Conservation (phyloP, 2,113 vertebrate genomes). For the Ochotona princeps region DNA sequence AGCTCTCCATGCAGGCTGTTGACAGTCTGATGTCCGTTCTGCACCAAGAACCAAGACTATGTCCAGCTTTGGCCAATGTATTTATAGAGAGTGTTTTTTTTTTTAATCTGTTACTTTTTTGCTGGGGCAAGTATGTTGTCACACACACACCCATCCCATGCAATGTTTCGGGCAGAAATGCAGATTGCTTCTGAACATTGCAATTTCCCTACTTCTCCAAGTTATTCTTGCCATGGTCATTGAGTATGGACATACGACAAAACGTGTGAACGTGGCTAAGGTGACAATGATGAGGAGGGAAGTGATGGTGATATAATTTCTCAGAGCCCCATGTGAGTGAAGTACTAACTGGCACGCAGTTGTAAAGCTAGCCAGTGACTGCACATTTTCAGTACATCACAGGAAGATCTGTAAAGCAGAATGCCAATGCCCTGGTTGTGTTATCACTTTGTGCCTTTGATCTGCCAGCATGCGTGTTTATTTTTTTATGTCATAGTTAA, state of each 20-base stretch:
- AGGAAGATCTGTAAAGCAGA: neutral
- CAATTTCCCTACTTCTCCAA: neutral
- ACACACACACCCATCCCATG: too few species aligned
- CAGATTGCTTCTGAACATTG: neutral
- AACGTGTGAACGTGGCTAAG: neutral
- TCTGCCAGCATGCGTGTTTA: neutral
- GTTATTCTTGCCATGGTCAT: neutral
- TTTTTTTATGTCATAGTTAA: neutral
- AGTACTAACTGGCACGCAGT: neutral
- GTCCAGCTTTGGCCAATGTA: neutral
- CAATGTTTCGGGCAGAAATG: neutral
- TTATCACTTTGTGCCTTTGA: constrained; percentile 20
- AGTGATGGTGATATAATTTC: neutral
- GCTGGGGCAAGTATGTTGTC: neutral
- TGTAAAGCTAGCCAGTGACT: neutral
- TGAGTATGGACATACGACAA: neutral
- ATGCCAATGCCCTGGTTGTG: neutral
- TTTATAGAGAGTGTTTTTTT: neutral
- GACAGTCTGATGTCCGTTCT: neutral
- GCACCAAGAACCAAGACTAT: neutral
- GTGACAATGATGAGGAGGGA: neutral
- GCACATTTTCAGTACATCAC: neutral
- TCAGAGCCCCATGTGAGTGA: neutral
- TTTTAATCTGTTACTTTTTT: neutral
- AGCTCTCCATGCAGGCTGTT: neutral